A percentile compares a stretch with the other conserved stretches of the same genome.
Conservation (phyloP, 2,113 vertebrate species). For the Arvicanthis niloticus region DNA sequence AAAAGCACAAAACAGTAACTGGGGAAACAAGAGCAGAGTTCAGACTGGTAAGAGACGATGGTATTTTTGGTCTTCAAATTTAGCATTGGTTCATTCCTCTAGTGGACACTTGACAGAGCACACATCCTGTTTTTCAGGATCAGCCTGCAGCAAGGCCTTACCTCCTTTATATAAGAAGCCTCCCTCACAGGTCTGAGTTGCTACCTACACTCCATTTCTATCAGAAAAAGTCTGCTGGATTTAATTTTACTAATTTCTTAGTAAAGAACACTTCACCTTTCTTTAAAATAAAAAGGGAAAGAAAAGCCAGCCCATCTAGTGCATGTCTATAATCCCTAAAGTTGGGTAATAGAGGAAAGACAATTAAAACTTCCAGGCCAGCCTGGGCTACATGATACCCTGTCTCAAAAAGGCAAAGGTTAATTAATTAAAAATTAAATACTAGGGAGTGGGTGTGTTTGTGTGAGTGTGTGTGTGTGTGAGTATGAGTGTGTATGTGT, state of each 20-base stretch:
- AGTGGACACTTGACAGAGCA: conserved; percentile 13
- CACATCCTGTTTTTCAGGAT: background rate
- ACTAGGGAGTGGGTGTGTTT: background rate
- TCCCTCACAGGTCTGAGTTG: background rate
- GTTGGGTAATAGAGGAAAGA: background rate
- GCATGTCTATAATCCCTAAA: background rate
- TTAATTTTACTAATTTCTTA: conserved; percentile 31
- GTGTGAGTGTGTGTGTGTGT: no score
- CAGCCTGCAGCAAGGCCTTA: background rate
- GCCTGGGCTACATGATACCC: background rate
- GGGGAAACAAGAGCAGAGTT: conserved; percentile 75
- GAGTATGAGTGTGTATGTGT: no score
- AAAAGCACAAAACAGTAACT: conserved; percentile 70
- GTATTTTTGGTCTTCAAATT: conserved; percentile 13
- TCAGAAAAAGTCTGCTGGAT: conserved; percentile 25
- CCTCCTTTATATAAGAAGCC: conserved; percentile 23
- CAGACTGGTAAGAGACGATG: background rate
- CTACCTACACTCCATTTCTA: background rate
- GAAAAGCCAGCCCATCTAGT: no score
- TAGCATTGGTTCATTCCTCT: conserved; percentile 2
- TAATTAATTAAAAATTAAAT: background rate
- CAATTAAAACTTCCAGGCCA: background rate
- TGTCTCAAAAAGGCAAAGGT: background rate
- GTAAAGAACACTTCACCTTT: background rate
- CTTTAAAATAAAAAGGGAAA: background rate